Evolutionary conservation across 1,140 invertebrate genomes (phyloP).

Genomic region (Steinernema khuongi): DNA sequence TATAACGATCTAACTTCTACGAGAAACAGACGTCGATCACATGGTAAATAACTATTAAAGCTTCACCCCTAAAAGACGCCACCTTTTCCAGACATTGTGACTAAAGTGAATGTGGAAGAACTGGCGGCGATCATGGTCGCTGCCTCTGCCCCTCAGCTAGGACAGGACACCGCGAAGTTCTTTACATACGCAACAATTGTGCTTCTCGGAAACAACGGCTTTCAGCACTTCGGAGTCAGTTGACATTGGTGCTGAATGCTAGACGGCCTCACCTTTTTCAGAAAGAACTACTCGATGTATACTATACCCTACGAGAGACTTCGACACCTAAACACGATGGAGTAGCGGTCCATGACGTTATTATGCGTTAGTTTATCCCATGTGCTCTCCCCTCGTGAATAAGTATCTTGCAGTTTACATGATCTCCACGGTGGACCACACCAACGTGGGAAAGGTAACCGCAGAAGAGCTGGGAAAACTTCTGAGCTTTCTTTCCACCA

Average conservation of each 20-base stretch:
- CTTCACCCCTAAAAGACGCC: no score
- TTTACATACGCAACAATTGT: background rate
- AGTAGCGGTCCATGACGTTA: background rate
- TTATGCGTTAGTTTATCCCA: background rate
- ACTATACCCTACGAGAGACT: background rate
- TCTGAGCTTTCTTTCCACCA: no score
- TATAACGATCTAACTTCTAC: background rate
- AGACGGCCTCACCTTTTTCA: background rate
- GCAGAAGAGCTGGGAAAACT: no score
- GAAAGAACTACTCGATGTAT: background rate
- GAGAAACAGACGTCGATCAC: background rate
- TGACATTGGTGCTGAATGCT: background rate
- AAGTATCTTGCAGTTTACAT: background rate
- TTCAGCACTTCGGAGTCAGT: background rate
- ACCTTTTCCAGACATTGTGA: background rate
- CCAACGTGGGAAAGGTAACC: background rate
- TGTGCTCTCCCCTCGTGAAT: background rate
- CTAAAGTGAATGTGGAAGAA: background rate
- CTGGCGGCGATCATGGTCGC: background rate
- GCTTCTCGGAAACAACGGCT: background rate
- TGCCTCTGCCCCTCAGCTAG: background rate
- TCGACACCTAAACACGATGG: background rate
- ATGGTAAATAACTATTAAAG: no score
- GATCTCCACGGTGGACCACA: background rate
- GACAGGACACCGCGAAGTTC: background rate